These are phyloP conservation scores for Acropora tenuis DNA, from an alignment of 64 coral and sea anemone species.

Conservation along the genomic window DNA sequence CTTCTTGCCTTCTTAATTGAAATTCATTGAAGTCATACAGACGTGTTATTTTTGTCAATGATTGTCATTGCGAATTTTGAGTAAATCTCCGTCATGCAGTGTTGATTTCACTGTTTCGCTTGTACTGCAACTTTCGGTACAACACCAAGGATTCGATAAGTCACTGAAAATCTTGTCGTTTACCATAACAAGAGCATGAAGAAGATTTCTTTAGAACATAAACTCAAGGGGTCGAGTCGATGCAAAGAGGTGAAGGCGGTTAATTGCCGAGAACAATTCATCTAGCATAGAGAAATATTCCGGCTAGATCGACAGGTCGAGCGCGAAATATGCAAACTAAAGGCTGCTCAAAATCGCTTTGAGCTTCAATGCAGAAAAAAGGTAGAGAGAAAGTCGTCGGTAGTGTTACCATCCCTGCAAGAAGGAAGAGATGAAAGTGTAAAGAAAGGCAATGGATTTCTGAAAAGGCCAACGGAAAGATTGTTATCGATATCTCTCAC, in stretches of 20 bases:
- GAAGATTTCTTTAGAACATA: constrained; percentile 5
- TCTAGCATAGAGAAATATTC: constrained; percentile 6
- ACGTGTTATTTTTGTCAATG: neutral
- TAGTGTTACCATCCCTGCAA: neutral
- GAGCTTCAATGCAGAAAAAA: constrained; percentile 23
- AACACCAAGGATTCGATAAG: neutral
- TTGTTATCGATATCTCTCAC: neutral
- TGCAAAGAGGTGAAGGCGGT: constrained; percentile 6
- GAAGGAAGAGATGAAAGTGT: neutral
- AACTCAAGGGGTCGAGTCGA: neutral
- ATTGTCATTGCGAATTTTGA: neutral
- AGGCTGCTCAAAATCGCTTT: constrained; percentile 38
- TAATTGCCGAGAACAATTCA: neutral
- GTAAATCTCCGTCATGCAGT: neutral
- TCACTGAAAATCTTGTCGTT: neutral
- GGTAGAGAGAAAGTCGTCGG: neutral
- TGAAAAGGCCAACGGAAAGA: neutral
- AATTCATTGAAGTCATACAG: neutral
- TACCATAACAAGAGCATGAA: neutral
- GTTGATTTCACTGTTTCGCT: neutral
- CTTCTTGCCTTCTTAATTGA: neutral
- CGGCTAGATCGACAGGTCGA: neutral
- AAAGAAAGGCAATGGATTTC: neutral
- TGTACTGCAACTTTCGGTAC: no score
- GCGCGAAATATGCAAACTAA: constrained; percentile 6